phyloP scores from a whole-genome alignment of 2,113 vertebrate genomes.

The Rattus rattus region DNA sequence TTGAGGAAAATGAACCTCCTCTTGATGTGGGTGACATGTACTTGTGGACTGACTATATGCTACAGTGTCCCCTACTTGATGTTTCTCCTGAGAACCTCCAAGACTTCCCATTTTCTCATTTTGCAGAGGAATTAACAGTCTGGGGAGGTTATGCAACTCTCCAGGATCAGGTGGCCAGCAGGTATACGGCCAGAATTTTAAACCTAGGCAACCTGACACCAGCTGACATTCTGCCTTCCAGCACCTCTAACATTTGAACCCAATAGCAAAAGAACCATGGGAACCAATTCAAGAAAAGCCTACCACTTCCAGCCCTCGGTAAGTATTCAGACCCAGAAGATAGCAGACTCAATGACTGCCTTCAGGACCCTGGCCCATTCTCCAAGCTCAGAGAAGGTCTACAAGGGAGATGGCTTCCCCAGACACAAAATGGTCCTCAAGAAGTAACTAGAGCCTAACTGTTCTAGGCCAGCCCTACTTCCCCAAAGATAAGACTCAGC shows the following conservation, averaged over 20 bases:
- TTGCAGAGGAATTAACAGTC: neutral
- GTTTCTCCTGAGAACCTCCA: neutral
- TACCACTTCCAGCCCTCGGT: neutral
- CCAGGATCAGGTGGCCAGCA: neutral
- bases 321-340: neutral
- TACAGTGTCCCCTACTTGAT: neutral
- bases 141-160: neutral
- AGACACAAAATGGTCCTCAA: neutral
- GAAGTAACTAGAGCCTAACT: neutral
- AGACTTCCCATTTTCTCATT: neutral
- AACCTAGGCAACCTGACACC: neutral
- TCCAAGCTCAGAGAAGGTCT: neutral
- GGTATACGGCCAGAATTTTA: neutral
- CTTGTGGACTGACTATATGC: neutral
- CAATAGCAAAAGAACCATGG: neutral
- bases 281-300: neutral
- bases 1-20: neutral
- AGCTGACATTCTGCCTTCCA: neutral
- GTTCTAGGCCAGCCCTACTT: neutral
- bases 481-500: slow-evolving; percentile 2
- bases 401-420: neutral
- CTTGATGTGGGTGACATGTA: fast-evolving
- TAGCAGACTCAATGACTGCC: neutral
- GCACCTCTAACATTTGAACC: neutral
- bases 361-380: neutral